Evolutionary conservation across 2,113 vertebrate species (phyloP).

Genomic region (Trematomus loennbergii): DNA sequence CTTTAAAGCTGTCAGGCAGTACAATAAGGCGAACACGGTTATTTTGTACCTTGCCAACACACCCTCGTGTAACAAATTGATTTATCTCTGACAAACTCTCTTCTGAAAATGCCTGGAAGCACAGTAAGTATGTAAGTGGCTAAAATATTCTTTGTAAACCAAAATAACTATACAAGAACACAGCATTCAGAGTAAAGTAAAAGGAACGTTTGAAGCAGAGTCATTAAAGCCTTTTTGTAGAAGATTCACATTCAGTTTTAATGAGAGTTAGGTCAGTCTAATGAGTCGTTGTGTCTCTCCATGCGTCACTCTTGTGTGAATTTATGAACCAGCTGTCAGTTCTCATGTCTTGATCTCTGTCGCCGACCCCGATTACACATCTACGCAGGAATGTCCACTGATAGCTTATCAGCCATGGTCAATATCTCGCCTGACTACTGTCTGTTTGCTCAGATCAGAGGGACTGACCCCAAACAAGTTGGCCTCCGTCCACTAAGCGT

Average conservation of each 20-base stretch:
- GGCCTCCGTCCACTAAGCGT: neutral
- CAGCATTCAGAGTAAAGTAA: neutral
- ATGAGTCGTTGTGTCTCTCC: constrained; percentile 32
- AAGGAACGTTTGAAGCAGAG: constrained; percentile 8
- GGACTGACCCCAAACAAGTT: constrained; percentile 9
- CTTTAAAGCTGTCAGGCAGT: neutral
- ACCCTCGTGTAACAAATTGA: neutral
- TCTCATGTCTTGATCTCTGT: constrained; percentile 41
- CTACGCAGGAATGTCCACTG: constrained; percentile 64
- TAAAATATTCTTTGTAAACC: neutral
- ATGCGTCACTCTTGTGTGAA: constrained; percentile 54
- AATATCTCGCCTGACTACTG: constrained; percentile 48
- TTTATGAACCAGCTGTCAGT: constrained; percentile 40
- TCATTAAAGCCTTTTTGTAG: neutral
- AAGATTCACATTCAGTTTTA: constrained; percentile 23
- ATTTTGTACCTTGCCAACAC: neutral
- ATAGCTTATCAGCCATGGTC: constrained; percentile 67
- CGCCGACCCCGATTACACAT: constrained; percentile 49
- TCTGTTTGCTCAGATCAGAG: constrained; percentile 56
- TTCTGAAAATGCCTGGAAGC: neutral
- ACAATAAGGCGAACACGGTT: constrained; percentile 1
- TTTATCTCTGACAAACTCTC: neutral
- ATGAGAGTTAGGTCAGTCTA: constrained; percentile 26
- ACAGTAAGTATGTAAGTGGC: neutral
- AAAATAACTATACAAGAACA: neutral